These are phyloP conservation scores for Leptodactylus fuscus DNA, from an alignment of 2,113 vertebrate genomes.

Conservation along the genomic window DNA sequence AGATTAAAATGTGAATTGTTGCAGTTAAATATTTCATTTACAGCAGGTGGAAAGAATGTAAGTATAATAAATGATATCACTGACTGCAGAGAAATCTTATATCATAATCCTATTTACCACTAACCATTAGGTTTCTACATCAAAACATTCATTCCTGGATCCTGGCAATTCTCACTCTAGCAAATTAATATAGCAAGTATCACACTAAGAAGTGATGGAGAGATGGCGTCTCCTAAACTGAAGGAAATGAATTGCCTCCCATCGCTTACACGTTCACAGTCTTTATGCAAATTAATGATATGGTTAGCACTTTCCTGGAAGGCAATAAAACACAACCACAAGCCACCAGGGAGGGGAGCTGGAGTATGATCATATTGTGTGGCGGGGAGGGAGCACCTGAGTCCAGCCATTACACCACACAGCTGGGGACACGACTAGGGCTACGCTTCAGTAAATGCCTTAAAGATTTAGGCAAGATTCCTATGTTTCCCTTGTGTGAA, in stretches of 20 bases:
- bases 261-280: conserved; percentile 18
- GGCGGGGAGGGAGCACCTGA: background rate
- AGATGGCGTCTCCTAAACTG: background rate
- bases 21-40: background rate
- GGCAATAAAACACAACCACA: background rate
- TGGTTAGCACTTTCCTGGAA: conserved; percentile 17
- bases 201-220: background rate
- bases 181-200: background rate
- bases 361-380: too few species aligned
- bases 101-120: background rate
- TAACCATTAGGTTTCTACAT: background rate
- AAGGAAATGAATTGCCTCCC: conserved; percentile 20
- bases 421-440: too few species aligned
- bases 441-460: too few species aligned
- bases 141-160: background rate
- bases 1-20: background rate
- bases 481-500: too few species aligned
- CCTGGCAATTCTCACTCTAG: background rate
- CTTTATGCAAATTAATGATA: conserved; percentile 22
- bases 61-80: background rate
- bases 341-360: background rate
- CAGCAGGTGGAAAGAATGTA: background rate
- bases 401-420: background rate
- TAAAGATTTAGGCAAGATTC: too few species aligned
- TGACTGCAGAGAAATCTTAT: background rate